Base-by-base conservation (phyloP, 2,888 invertebrate species). In the Geotrupes spiniger region DNA sequence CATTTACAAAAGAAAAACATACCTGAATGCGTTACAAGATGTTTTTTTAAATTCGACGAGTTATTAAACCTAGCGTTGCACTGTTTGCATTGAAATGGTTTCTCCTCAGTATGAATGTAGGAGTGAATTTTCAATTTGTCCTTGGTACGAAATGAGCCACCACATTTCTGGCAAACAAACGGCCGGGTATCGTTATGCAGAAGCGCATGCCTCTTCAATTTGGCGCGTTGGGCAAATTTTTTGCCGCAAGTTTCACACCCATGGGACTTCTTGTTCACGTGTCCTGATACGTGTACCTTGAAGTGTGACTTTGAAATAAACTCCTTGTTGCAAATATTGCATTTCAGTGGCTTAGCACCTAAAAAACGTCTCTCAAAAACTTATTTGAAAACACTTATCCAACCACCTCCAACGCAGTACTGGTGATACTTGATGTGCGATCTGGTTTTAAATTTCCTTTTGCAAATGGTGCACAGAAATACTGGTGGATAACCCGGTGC, bases 221-320 rank as follows among this genome's bases (percentile, higher is more conserved):
- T 85, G 31, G 82, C 81, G 65, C 78, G 78, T 57, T 86, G 85
- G 26, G 80, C 79, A 69, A 89, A 90, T 17, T 79, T 75, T 64
- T 85, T 86, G 1, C 77, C 75, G 59, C 90, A 90, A 1, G 77
- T 65, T 9, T 76, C 75, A 58, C 87, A 87, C 1, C 76, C 66
- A 58, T 78, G 83, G 0, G 80, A 80, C 47, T 81, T 78, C 54
- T 78, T 78, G 38, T 80, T 81, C 21, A 76, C 76, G 59, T 89
- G 89, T 14, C 80, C 80, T 10, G 83, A 76, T 66, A 82, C 76
- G 59, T 90, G 90, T 56, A 87, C 84, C 62, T 86, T 82, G 55
- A 81, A 81, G 67, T 90, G 89, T 0, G 86, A 83, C 45, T 81
- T 80, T 3, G 82, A 79, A 2, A 83, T 79, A 66, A 89, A 90